phyloP scores from a whole-genome alignment of 2,888 invertebrate genomes.

The Hedya salicella region DNA sequence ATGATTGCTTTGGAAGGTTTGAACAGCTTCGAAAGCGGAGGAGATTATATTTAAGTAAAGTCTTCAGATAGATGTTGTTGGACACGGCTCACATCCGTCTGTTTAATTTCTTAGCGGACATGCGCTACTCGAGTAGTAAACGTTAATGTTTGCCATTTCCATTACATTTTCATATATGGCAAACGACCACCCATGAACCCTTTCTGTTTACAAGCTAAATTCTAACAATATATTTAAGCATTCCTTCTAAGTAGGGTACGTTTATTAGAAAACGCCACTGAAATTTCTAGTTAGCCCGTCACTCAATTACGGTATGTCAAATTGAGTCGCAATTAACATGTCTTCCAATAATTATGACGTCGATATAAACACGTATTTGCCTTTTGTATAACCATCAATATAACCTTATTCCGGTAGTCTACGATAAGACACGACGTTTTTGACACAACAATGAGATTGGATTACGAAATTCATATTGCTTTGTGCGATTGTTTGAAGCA shows the following conservation, averaged over 20 bases:
- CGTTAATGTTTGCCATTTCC: slow-evolving; percentile 41
- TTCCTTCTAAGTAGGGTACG: slow-evolving; percentile 41
- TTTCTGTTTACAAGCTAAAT: slow-evolving; percentile 21
- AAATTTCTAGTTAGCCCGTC: slow-evolving; percentile 56
- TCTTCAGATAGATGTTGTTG: slow-evolving; percentile 16
- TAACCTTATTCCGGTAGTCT: slow-evolving; percentile 42
- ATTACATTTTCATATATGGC: slow-evolving; percentile 30
- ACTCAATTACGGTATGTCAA: slow-evolving; percentile 56
- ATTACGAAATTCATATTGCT: slow-evolving; percentile 59
- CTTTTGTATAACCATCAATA: slow-evolving; percentile 33
- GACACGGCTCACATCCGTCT: slow-evolving; percentile 14
- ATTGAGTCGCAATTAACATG: slow-evolving; percentile 62
- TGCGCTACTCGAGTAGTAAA: slow-evolving; percentile 25
- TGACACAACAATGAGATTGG: slow-evolving; percentile 55
- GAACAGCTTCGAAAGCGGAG: slow-evolving; percentile 6
- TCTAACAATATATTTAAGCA: slow-evolving; percentile 17
- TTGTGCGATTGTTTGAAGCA: slow-evolving; percentile 54
- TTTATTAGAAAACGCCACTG: slow-evolving; percentile 46
- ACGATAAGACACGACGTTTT: slow-evolving; percentile 60
- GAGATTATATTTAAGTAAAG: slow-evolving; percentile 25
- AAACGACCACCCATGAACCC: slow-evolving; percentile 29
- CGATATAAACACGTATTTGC: slow-evolving; percentile 20
- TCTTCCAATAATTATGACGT: slow-evolving; percentile 48
- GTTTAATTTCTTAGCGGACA: slow-evolving; percentile 32
- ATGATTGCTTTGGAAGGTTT: slow-evolving; percentile 27